Conservation (phyloP, 2,888 invertebrate species). For the Peribatodes rhomboidaria region DNA sequence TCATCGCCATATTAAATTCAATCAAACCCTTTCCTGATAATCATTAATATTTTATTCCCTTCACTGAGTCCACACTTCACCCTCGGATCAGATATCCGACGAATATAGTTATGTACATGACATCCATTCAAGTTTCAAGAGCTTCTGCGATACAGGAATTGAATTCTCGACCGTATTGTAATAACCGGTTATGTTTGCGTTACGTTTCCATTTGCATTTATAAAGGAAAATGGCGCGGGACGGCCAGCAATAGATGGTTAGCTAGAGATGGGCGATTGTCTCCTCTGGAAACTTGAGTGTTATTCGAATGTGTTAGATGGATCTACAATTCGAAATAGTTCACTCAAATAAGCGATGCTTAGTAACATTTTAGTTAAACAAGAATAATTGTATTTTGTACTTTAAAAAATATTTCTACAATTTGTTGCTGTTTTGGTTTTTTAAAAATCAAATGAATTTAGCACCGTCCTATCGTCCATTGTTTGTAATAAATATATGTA, state of each 20-base stretch:
- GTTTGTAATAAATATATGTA: too few relatives aligned
- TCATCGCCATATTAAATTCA: too few relatives aligned
- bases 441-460: too few relatives aligned
- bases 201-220: constrained; percentile 49
- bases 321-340: too few relatives aligned
- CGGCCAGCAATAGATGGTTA: constrained; percentile 25
- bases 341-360: too few relatives aligned
- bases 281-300: neutral
- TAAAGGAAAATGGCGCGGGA: constrained; percentile 41
- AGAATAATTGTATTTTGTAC: too few relatives aligned
- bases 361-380: too few relatives aligned
- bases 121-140: constrained; percentile 26
- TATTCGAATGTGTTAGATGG: too few relatives aligned
- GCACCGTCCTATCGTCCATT: too few relatives aligned
- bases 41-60: constrained; percentile 10
- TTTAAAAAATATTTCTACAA: too few relatives aligned
- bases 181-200: constrained; percentile 47
- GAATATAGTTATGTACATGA: constrained; percentile 16
- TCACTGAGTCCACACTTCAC: constrained; percentile 10
- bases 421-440: too few relatives aligned
- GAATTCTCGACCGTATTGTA: constrained; percentile 46
- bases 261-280: neutral
- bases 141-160: constrained; percentile 41
- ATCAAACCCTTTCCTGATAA: neutral
- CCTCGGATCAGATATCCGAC: constrained; percentile 9